These are phyloP conservation scores for Aphodius sticticus DNA, from an alignment of 2,888 invertebrate genomes.

Conservation along the genomic window DNA sequence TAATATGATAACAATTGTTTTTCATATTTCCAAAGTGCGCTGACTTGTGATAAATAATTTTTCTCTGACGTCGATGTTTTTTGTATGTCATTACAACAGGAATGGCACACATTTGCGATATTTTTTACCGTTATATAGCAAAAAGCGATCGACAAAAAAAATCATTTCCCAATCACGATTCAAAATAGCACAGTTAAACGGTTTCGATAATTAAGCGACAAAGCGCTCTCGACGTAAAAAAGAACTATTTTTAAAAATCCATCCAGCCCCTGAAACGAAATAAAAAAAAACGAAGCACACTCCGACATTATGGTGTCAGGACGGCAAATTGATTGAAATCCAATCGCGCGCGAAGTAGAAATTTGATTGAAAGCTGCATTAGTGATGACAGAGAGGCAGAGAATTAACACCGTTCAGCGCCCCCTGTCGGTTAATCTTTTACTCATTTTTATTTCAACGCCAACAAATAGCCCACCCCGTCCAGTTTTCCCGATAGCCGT, in stretches of 20 bases:
- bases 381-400: conserved; percentile 20
- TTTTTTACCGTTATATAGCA: not conserved
- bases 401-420: conserved; percentile 19
- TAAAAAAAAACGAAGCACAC: conserved; percentile 9
- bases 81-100: too few species aligned
- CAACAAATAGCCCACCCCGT: conserved; percentile 23
- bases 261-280: not conserved
- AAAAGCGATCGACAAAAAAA: not conserved
- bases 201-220: not conserved
- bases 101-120: too few species aligned
- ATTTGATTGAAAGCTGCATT: conserved; percentile 25
- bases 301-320: conserved; percentile 19
- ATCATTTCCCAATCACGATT: not conserved
- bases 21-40: too few species aligned
- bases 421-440: conserved; percentile 23
- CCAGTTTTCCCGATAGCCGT: not conserved
- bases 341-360: conserved; percentile 23
- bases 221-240: not conserved
- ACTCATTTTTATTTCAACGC: conserved; percentile 24
- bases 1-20: too few species aligned
- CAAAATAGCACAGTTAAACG: not conserved
- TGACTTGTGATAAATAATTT: too few species aligned
- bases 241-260: not conserved
- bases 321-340: conserved; percentile 25
- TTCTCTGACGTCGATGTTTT: too few species aligned